Base-by-base conservation (phyloP, 2,888 invertebrate species). In the Brachylomia viminalis region DNA sequence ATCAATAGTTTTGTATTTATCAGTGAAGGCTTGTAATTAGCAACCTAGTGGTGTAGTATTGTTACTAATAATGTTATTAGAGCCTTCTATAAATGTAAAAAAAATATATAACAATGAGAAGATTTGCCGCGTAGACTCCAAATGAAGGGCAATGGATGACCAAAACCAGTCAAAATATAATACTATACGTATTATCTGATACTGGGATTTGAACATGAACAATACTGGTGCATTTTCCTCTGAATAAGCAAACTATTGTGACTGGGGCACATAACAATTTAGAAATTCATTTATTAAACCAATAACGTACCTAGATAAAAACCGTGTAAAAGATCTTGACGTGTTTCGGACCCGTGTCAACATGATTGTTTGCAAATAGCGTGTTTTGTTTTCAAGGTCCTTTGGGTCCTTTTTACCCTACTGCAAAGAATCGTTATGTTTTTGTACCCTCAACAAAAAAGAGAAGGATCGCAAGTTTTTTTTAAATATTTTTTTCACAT, bases 301-400 rank as follows among this genome's bases (percentile, higher is more conserved):
- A 59, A 33, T 52, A 27, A 71, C 20, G 52, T 71, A n/a, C n/a
- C n/a, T n/a, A n/a, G n/a, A 38, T 38, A 11, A 15, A 54, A 30
- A 62, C 54, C 13, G 15, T 42, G 38, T 47, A 47, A 30, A 13
- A 47, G 6, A 79, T 30, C 47, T 54, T 72, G 45, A 79, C 61
- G 52, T 62, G 20, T 61, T n/a, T 38, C 30, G 23, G 20, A 80
- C 77, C 80, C 77, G 42, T 54, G 10, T 77, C 80, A 80, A 73
- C 47, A 4, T 47, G 52, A 72, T 10, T 33, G 42, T 59, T 33
- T 23, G 52, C 13, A 13, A 8, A 23, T 38, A 47, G 30, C 45
- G 23, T 80, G 77, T 72, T 62, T 80, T 62, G 47, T 77, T 80
- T 72, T 6, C 10, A 54, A 56, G 38, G 27, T 2, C 30, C 20